Base-by-base conservation (phyloP, 2,113 vertebrate species). In the Hippocampus abdominalis region DNA sequence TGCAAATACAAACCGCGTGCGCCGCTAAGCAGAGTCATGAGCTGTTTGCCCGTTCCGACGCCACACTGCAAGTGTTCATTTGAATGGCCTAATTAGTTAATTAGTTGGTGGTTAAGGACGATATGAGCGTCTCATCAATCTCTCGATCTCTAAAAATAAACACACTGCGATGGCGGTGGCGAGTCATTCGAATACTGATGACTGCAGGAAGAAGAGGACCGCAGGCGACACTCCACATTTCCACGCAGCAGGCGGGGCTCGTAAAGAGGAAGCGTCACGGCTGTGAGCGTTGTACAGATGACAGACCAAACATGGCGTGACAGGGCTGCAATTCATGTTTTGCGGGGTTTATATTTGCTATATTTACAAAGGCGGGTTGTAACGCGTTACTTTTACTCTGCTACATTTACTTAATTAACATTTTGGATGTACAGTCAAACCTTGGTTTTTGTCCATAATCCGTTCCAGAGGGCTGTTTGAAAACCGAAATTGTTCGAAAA, bases 61-160 rank as follows among this genome's bases (percentile, higher is more conserved):
- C 89, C 83, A 81, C 74, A 68, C 81, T 77, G 87, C 89, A 88
- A 84, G 84, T 87, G 87, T 93, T 92, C 91, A 92, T 92, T 90
- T 91, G 88, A 89, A 91, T 89, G 84, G 90, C 84, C 88, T 91
- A 92, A 93, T 92, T 92, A 92, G 88, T 90, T 89, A 90, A 93
- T 93, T 92, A 92, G 89, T 91, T 92, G 90, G 91, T 92, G 89
- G 91, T 91, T 92, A 92, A 92, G 89, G 89, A 91, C 82, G 89
- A 91, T 88, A 86, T 85, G 84, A 92, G 88, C 86, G 76, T 87
- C 91, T 91, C 91, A 92, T 93, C 91, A 91, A 91, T 92, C 91
- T 92, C 87, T 68, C 77, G 78, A 85, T 89, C 90, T 89, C 87
- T 90, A 90, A 92, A 91, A 93, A 91, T 90, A 92, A 90, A 90